phyloP scores from a whole-genome alignment of 2,113 vertebrate genomes.

The Platysternon megacephalum region DNA sequence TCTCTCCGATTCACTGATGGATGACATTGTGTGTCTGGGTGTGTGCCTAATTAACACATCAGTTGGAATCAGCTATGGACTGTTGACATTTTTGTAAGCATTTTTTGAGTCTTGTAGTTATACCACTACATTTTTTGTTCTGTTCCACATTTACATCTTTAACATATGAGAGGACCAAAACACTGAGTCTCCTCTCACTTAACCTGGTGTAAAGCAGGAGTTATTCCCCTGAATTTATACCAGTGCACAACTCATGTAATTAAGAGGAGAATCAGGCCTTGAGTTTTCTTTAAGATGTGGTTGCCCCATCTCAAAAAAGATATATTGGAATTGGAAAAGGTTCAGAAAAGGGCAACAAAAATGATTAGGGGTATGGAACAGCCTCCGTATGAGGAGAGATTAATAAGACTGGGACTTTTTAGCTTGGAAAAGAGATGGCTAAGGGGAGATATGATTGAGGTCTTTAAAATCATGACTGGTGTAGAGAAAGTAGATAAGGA shows the following conservation, averaged over 20 bases:
- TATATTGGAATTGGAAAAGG: no score
- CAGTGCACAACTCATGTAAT: background rate
- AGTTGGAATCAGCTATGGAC: background rate
- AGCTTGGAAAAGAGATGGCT: no score
- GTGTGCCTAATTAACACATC: background rate
- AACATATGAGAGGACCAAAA: background rate
- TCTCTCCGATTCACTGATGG: background rate
- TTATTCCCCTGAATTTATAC: background rate
- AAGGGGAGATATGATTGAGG: no score
- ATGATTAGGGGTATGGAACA: no score
- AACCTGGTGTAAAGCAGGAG: background rate
- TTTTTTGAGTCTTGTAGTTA: background rate
- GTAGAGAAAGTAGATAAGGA: no score
- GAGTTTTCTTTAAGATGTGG: background rate
- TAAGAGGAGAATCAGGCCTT: background rate
- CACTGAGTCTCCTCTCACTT: background rate
- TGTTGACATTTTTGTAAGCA: background rate
- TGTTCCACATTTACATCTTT: background rate
- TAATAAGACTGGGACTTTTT: no score
- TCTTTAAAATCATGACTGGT: no score
- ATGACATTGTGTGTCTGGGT: no score
- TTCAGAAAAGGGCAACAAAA: no score
- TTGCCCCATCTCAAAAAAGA: no score
- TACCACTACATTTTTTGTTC: background rate
- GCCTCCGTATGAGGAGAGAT: no score